phyloP scores from a whole-genome alignment of 2,113 vertebrate genomes.

The Pogonocichla stellata region DNA sequence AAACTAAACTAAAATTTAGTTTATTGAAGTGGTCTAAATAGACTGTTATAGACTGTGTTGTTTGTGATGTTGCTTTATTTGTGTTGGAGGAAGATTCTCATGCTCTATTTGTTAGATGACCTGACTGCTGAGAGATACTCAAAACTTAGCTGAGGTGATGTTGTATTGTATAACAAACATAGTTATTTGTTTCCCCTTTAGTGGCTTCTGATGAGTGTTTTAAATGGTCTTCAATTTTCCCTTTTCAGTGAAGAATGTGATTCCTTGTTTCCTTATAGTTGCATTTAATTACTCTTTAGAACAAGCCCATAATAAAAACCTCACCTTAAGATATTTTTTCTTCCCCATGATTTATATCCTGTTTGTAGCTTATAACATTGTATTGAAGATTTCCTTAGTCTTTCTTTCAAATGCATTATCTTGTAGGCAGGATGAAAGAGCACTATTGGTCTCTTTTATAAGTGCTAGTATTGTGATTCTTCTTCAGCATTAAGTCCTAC shows the following conservation, averaged over 20 bases:
- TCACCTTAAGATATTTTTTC: not conserved
- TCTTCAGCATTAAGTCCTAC: not conserved
- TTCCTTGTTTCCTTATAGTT: not conserved
- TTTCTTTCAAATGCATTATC: not conserved
- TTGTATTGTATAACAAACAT: not conserved
- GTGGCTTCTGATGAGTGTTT: not conserved
- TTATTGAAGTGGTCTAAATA: not conserved
- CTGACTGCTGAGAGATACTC: not conserved
- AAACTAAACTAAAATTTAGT: not conserved
- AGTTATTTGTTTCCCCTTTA: not conserved
- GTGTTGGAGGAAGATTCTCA: not conserved
- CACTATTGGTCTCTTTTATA: not conserved
- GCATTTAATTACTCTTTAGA: not conserved
- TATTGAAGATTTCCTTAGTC: not conserved
- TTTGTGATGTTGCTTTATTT: not conserved
- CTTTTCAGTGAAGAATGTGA: not conserved
- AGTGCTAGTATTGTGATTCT: not conserved
- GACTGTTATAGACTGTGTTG: not conserved
- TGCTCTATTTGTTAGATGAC: not conserved
- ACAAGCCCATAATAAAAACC: not conserved
- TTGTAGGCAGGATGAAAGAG: not conserved
- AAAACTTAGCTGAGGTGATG: not conserved
- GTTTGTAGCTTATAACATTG: not conserved
- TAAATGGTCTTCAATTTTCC: not conserved
- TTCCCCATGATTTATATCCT: not conserved